Conservation (phyloP, 2,113 vertebrate species). For the Callocephalon fimbriatum region DNA sequence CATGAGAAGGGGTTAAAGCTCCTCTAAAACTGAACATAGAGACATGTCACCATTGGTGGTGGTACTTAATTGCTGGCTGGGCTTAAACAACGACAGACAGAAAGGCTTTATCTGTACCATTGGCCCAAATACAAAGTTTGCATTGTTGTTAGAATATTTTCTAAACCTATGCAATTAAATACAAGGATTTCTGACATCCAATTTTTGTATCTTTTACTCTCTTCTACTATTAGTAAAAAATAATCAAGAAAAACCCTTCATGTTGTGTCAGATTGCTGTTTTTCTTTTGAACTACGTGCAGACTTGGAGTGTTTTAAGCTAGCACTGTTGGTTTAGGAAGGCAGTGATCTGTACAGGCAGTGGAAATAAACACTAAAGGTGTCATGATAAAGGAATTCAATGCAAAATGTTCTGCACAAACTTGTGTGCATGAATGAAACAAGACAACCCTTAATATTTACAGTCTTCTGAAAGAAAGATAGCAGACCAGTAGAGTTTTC, state of each 20-base stretch:
- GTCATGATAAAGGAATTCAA: background rate
- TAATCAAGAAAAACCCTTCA: background rate
- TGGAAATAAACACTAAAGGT: conserved; percentile 21
- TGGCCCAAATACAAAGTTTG: background rate
- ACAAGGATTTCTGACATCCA: background rate
- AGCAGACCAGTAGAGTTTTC: background rate
- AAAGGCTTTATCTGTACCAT: background rate
- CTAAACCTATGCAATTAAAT: background rate
- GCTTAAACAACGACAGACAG: background rate
- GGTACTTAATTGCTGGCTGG: background rate
- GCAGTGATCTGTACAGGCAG: background rate
- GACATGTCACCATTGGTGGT: background rate
- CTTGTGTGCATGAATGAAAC: background rate
- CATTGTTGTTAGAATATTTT: background rate
- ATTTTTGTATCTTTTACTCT: background rate
- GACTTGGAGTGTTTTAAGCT: background rate
- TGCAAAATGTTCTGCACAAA: background rate
- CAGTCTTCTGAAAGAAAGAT: background rate
- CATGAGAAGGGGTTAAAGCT: background rate
- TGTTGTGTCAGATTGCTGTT: background rate
- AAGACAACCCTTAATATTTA: background rate
- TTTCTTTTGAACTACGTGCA: background rate
- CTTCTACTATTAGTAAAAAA: background rate
- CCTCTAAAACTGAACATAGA: background rate
- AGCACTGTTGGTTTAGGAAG: background rate